These are phyloP conservation scores for Drosophila nr. perissopoda DNA, from an alignment of 2,888 invertebrate genomes.

Conservation along the genomic window DNA sequence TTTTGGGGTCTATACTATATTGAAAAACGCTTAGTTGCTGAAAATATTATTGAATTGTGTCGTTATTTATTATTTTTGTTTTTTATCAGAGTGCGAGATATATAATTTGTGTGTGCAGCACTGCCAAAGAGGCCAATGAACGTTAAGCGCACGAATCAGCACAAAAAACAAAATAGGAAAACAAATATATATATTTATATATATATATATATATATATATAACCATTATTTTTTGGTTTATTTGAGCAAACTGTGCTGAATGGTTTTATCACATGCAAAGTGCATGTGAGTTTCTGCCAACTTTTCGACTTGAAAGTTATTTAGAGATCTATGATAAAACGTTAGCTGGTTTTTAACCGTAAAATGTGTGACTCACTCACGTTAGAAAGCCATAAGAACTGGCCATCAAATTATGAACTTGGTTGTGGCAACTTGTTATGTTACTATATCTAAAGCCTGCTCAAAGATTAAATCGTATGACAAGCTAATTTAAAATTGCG, in stretches of 20 bases:
- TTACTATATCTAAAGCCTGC: neutral
- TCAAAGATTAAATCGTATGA: neutral
- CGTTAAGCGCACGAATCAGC: constrained; percentile 72
- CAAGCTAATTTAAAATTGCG: neutral
- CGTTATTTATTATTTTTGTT: constrained; percentile 29
- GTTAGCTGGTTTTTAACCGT: neutral
- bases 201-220: neutral
- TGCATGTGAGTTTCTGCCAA: constrained; percentile 53
- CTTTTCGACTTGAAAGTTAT: constrained; percentile 8
- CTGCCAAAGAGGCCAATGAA: constrained; percentile 69
- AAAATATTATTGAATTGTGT: constrained; percentile 49
- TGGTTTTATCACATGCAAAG: constrained; percentile 66
- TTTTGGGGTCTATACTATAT: constrained; percentile 38
- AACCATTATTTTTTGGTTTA: constrained; percentile 51
- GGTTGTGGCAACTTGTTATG: neutral
- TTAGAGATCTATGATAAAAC: neutral
- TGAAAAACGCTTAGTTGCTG: constrained; percentile 69
- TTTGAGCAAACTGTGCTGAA: constrained; percentile 53
- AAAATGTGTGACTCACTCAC: neutral
- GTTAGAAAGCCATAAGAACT: neutral
- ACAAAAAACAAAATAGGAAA: constrained; percentile 54
- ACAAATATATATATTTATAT: constrained; percentile 1
- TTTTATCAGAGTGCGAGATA: constrained; percentile 55
- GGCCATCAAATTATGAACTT: neutral
- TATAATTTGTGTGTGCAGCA: constrained; percentile 39